These are phyloP conservation scores for Scaptomyza polygonia DNA, from an alignment of 2,888 invertebrate genomes.

Conservation along the genomic window DNA sequence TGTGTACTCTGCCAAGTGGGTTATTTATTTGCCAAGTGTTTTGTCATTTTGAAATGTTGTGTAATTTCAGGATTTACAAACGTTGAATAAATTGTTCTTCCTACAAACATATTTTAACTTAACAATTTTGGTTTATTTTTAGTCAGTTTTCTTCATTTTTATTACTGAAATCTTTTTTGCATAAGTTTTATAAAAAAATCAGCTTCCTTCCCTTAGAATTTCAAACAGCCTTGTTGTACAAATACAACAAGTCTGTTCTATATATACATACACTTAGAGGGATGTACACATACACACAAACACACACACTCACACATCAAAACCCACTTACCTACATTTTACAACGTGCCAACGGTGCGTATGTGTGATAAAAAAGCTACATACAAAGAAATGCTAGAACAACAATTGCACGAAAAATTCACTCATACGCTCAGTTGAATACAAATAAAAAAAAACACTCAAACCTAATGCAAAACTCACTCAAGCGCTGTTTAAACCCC, in stretches of 20 bases:
- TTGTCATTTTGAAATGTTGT: constrained; percentile 25
- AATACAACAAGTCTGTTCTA: constrained; percentile 62
- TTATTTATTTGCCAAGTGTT: constrained; percentile 6
- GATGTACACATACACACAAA: constrained; percentile 13
- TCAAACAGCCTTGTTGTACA: not conserved
- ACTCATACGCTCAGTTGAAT: constrained; percentile 51
- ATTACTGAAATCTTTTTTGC: not conserved
- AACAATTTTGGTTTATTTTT: not conserved
- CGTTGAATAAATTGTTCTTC: no score
- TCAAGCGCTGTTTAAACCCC: constrained; percentile 30
- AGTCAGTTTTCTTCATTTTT: not conserved
- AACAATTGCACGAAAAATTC: constrained; percentile 43
- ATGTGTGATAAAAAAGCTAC: constrained; percentile 62
- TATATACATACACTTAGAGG: constrained; percentile 34
- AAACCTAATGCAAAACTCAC: constrained; percentile 55
- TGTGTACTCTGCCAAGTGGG: constrained; percentile 26
- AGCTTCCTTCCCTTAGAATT: not conserved
- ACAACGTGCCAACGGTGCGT: constrained; percentile 65
- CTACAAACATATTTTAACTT: no score
- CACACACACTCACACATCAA: constrained; percentile 32
- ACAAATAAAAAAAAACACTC: constrained; percentile 55
- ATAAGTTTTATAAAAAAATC: not conserved
- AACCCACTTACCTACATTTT: constrained; percentile 68
- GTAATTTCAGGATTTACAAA: constrained; percentile 18
- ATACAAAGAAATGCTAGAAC: constrained; percentile 23